These are phyloP conservation scores for Macrosiphum euphorbiae DNA, from an alignment of 2,888 invertebrate species.

Conservation along the genomic window DNA sequence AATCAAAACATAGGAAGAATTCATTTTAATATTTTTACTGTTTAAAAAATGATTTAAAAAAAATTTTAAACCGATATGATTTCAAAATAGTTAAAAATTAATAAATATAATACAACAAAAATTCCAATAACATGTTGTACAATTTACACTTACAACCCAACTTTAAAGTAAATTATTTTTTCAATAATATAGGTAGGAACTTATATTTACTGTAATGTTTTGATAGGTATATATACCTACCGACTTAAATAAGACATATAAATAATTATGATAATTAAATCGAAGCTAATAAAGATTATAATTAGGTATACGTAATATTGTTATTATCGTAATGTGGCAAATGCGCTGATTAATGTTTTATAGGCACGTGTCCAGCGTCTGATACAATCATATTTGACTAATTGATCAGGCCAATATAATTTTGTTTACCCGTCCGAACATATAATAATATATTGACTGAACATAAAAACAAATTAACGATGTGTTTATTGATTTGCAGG, in stretches of 20 bases:
- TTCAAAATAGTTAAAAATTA: not conserved
- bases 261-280: not conserved
- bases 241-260: not conserved
- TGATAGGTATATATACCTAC: not conserved
- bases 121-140: not conserved
- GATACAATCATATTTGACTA: conserved; percentile 21
- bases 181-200: not conserved
- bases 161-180: not conserved
- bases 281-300: not conserved
- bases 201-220: not conserved
- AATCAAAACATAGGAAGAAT: not conserved
- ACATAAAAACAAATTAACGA: not conserved
- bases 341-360: conserved; percentile 16
- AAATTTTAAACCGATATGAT: not conserved
- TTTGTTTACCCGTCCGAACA: not conserved
- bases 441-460: not conserved
- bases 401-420: not conserved
- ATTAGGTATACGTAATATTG: not conserved
- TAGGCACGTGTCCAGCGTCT: conserved; percentile 15
- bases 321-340: not conserved
- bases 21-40: not conserved
- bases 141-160: not conserved
- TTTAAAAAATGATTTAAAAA: not conserved
- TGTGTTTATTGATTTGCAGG: conserved; percentile 68
- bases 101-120: not conserved